Percentiles rank a stretch among this genome's conserved stretches.
These are phyloP conservation scores for Electrona antarctica DNA, from an alignment of 2,113 vertebrate genomes.

Conservation along the genomic window DNA sequence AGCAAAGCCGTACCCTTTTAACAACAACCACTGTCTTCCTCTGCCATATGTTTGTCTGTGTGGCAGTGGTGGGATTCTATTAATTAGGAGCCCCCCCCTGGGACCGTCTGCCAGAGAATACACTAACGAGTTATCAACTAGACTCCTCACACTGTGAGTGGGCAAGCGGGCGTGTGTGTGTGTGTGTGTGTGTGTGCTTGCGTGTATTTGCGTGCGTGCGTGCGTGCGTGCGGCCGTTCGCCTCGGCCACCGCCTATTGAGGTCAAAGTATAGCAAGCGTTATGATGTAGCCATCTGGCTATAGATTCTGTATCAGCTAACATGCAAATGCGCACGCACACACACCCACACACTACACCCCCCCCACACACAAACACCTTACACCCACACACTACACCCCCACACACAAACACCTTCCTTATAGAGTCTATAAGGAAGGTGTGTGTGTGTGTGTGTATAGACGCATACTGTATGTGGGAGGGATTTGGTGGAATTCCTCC, in stretches of 20 bases:
- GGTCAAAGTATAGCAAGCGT: conserved; percentile 19
- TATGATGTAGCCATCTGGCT: conserved; percentile 25
- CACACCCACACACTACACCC: not conserved
- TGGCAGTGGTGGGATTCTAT: not conserved
- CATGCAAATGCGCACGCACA: not conserved
- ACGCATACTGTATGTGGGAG: not conserved
- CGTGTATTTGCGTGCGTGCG: no score
- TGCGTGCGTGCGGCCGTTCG: no score
- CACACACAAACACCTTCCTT: not conserved
- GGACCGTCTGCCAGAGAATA: conserved; percentile 1
- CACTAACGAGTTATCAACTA: not conserved
- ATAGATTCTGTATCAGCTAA: not conserved
- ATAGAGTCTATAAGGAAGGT: no score
- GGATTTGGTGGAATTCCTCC: no score
- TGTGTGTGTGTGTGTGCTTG: not conserved
- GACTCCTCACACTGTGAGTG: not conserved
- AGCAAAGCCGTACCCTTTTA: no score
- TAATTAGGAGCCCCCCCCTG: not conserved
- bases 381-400: no score
- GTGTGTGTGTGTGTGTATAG: no score
- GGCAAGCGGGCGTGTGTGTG: not conserved
- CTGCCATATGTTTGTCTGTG: not conserved
- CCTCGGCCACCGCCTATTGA: not conserved
- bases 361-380: no score
- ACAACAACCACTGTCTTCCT: no score